phyloP scores from a whole-genome alignment of 2,113 vertebrate genomes.

The Chiloscyllium plagiosum region DNA sequence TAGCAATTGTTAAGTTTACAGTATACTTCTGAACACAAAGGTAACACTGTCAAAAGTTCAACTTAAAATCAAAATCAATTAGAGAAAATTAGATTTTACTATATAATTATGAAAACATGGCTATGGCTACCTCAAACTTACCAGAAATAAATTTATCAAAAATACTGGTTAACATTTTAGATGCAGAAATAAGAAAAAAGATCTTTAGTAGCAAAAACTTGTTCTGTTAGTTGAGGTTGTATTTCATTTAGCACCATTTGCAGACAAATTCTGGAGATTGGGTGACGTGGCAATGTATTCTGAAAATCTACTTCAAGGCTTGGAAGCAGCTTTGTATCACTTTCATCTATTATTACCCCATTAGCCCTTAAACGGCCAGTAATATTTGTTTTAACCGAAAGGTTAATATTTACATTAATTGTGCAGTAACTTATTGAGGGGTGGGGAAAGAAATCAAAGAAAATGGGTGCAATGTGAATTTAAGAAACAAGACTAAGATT shows the following conservation, averaged over 20 bases:
- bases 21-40: neutral
- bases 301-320: neutral
- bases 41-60: conserved; percentile 17
- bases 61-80: neutral
- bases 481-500: conserved; percentile 23
- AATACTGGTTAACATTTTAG: conserved; percentile 4
- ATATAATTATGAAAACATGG: conserved; percentile 5
- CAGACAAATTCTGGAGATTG: neutral
- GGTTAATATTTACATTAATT: neutral
- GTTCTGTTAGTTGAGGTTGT: neutral
- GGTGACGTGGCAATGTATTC: neutral
- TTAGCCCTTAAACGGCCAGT: neutral
- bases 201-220: neutral
- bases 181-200: neutral
- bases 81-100: neutral
- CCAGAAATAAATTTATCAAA: conserved; percentile 21
- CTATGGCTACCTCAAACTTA: neutral
- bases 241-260: conserved; percentile 19
- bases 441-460: neutral
- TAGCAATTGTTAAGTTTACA: conserved; percentile 28
- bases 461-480: neutral
- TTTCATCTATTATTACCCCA: neutral
- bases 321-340: neutral
- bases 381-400: neutral
- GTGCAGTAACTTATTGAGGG: neutral